A percentile compares a stretch with the other conserved stretches of the same genome.
phyloP scores from a whole-genome alignment of 2,113 vertebrate species.

The Campylomormyrus tamandua region DNA sequence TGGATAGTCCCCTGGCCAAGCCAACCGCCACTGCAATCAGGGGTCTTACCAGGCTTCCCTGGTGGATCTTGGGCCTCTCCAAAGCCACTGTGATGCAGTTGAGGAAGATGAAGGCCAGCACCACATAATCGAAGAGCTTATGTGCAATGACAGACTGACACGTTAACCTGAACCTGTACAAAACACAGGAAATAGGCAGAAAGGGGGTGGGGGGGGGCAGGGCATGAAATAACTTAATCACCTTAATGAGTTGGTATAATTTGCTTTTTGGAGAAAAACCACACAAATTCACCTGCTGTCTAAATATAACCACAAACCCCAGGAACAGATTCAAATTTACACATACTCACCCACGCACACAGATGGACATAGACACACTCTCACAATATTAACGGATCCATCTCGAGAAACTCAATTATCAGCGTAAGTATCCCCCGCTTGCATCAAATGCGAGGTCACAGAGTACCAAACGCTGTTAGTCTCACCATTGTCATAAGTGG shows the following conservation, averaged over 20 bases:
- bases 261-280: background rate
- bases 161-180: conserved; percentile 80
- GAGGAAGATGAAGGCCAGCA: conserved; percentile 94
- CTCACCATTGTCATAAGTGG: background rate
- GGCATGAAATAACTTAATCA: background rate
- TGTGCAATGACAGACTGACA: conserved; percentile 94
- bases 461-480: background rate
- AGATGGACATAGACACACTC: background rate
- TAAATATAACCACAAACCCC: background rate
- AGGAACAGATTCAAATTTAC: conserved; percentile 34
- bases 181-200: background rate
- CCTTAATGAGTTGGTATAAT: background rate
- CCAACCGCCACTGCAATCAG: background rate
- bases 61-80: conserved; percentile 92
- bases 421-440: background rate
- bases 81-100: conserved; percentile 98
- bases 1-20: background rate
- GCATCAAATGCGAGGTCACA: background rate
- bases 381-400: background rate
- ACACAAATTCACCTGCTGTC: background rate
- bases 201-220: background rate
- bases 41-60: conserved; percentile 81
- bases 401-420: conserved; percentile 1
- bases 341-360: background rate
- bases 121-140: conserved; percentile 93